Conservation (phyloP, 2,888 invertebrate species). For the Drosophila sordidula region DNA sequence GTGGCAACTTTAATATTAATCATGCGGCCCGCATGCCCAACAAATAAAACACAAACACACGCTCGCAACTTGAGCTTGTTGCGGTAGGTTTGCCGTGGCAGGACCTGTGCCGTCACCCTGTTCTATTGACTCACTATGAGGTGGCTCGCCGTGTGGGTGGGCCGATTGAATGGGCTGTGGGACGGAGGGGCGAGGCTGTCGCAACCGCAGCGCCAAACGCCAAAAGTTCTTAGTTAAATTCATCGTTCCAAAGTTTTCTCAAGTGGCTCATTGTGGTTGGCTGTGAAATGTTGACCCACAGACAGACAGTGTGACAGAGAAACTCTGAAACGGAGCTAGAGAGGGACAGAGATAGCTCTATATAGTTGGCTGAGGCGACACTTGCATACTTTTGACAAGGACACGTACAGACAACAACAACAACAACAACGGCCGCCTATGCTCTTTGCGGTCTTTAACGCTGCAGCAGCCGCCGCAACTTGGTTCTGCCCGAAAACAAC, state of each 20-base stretch:
- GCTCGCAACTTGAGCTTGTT: conserved; percentile 29
- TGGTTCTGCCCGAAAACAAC: conserved; percentile 34
- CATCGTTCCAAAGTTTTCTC: conserved; percentile 69
- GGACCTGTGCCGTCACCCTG: conserved; percentile 14
- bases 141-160: conserved; percentile 5
- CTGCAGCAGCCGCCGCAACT: conserved; percentile 44
- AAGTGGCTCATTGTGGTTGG: conserved; percentile 77
- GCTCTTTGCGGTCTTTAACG: conserved; percentile 67
- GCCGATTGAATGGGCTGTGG: not conserved
- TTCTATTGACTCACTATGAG: conserved; percentile 49
- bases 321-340: not conserved
- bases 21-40: conserved; percentile 71
- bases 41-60: conserved; percentile 48
- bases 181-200: conserved; percentile 1
- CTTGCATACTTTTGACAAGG: conserved; percentile 64
- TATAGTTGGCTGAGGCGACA: conserved; percentile 60
- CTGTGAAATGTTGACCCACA: conserved; percentile 72
- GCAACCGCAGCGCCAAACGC: conserved; percentile 66
- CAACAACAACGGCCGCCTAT: conserved; percentile 20
- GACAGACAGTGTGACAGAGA: conserved; percentile 18
- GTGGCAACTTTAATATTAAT: conserved; percentile 76
- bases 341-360: conserved; percentile 10
- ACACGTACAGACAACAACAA: conserved; percentile 33
- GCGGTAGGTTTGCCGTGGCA: conserved; percentile 40
- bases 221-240: conserved; percentile 80